Conservation (phyloP, 2,113 vertebrate genomes). For the Psittacula cyanocephala region DNA sequence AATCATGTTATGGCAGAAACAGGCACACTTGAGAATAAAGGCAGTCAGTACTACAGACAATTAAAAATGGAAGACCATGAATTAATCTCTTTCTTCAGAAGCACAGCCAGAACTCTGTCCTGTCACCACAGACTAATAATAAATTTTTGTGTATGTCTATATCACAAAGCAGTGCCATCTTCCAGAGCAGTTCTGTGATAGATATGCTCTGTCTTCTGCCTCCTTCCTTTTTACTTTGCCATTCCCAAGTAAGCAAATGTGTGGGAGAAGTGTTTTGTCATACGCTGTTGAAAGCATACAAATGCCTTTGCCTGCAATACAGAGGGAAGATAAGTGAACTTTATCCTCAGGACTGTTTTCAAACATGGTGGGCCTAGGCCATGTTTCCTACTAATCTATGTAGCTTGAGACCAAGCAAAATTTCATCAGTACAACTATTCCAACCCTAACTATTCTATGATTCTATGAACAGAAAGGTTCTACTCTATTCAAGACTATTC, state of each 20-base stretch:
- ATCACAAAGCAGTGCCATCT: neutral
- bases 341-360: neutral
- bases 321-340: neutral
- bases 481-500: neutral
- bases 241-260: neutral
- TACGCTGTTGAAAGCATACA: neutral
- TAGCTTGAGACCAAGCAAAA: neutral
- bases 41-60: neutral
- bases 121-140: neutral
- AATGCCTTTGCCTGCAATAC: neutral
- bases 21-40: neutral
- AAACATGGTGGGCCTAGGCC: neutral
- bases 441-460: too few species aligned
- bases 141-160: neutral
- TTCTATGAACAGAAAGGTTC: neutral
- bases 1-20: neutral
- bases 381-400: neutral
- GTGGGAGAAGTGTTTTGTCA: neutral
- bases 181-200: neutral
- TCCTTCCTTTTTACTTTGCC: neutral
- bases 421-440: neutral
- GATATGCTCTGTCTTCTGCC: neutral
- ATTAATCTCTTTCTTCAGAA: constrained; percentile 15
- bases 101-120: neutral
- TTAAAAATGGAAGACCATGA: neutral